Conservation (phyloP, 2,888 invertebrate species). For the Hypsopygia costalis region DNA sequence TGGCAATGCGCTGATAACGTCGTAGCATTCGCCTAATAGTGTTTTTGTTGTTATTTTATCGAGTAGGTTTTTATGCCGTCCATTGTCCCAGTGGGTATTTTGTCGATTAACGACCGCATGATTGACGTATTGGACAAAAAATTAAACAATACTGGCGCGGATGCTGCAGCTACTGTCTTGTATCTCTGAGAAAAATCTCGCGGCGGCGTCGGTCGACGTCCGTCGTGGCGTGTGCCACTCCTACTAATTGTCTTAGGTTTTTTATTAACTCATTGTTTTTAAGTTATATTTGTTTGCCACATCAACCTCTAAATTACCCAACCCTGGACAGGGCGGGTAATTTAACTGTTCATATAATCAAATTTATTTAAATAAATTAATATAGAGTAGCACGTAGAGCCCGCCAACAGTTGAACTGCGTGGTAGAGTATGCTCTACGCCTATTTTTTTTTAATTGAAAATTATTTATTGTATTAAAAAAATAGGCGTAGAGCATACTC, state of each 20-base stretch:
- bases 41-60: constrained; percentile 37
- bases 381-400: too few species aligned
- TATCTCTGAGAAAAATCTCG: constrained; percentile 25
- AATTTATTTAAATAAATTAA: too few species aligned
- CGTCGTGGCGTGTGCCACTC: constrained; percentile 16
- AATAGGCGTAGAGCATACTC: too few species aligned
- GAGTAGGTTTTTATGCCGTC: constrained; percentile 46
- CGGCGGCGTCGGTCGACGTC: constrained; percentile 17
- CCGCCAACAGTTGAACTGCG: too few species aligned
- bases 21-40: constrained; percentile 35
- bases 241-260: constrained; percentile 23
- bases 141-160: constrained; percentile 47
- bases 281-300: neutral
- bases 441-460: too few species aligned
- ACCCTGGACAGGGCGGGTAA: too few species aligned
- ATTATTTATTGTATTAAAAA: too few species aligned
- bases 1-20: constrained; percentile 34
- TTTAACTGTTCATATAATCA: too few species aligned
- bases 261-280: neutral
- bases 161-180: constrained; percentile 42
- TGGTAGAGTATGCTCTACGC: too few species aligned
- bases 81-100: constrained; percentile 54
- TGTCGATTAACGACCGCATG: constrained; percentile 49
- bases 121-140: constrained; percentile 55
- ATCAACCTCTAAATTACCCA: neutral